Conservation (phyloP, 1,140 invertebrate species). For the Sesamia nonagrioides region DNA sequence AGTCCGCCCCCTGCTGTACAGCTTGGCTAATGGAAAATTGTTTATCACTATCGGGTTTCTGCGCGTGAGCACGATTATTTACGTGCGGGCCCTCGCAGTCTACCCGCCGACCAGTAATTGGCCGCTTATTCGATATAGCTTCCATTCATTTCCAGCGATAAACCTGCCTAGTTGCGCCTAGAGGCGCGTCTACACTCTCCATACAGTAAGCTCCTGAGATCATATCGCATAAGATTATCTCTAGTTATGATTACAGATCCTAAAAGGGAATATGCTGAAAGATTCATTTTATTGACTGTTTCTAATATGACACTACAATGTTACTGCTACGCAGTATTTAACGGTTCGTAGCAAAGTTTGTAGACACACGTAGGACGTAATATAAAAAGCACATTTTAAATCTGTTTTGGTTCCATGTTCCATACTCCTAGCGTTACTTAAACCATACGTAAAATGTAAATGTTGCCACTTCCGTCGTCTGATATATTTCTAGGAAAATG, state of each 20-base stretch:
- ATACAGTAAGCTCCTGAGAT: constrained; percentile 54
- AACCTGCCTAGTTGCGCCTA: constrained; percentile 62
- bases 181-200: constrained; percentile 58
- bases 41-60: constrained; percentile 77
- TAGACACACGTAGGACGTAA: not conserved
- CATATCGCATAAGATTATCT: constrained; percentile 30
- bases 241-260: constrained; percentile 20
- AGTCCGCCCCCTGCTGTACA: constrained; percentile 55
- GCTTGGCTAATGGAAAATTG: constrained; percentile 78
- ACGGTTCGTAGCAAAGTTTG: constrained; percentile 13
- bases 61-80: constrained; percentile 74
- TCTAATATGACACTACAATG: not conserved
- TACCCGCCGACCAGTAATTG: constrained; percentile 74
- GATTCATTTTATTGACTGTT: not conserved
- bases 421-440: constrained; percentile 25
- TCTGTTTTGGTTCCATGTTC: constrained; percentile 13
- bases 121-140: constrained; percentile 77
- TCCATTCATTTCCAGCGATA: constrained; percentile 83
- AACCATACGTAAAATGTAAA: constrained; percentile 57
- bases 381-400: constrained; percentile 16
- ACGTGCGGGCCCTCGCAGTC: constrained; percentile 72
- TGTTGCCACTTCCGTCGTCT: constrained; percentile 73
- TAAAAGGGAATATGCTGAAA: constrained; percentile 13
- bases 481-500: constrained; percentile 80
- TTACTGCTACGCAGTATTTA: constrained; percentile 1